These are phyloP conservation scores for Aptenodytes forsteri DNA, from an alignment of 2,113 vertebrate genomes.

Conservation along the genomic window DNA sequence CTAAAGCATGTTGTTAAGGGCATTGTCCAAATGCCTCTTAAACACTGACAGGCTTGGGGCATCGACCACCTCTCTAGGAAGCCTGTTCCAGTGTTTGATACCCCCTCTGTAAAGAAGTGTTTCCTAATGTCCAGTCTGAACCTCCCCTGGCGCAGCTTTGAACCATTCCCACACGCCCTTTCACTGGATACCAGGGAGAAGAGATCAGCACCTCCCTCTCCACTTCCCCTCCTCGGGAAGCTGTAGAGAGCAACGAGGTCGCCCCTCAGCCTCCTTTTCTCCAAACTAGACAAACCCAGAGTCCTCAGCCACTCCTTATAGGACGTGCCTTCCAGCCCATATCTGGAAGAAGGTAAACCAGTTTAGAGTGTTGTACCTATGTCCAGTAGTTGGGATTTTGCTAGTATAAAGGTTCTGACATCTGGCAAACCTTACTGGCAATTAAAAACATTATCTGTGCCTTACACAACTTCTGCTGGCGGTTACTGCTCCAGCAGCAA, in stretches of 20 bases:
- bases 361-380: background rate
- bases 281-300: background rate
- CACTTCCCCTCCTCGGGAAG: background rate
- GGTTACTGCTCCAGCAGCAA: background rate
- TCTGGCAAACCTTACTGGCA: background rate
- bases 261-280: background rate
- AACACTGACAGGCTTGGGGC: background rate
- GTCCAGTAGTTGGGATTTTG: background rate
- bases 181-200: background rate
- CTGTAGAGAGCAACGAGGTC: background rate
- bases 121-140: background rate
- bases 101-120: background rate
- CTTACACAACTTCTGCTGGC: background rate
- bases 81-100: background rate
- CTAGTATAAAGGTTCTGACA: background rate
- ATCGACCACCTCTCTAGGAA: background rate
- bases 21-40: background rate
- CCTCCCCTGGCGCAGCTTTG: background rate
- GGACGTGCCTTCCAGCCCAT: background rate
- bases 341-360: background rate
- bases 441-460: background rate
- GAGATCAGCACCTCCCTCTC: background rate
- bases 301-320: background rate
- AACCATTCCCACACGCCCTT: accelerated
- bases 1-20: background rate